Evolutionary conservation across 1,140 invertebrate species (phyloP).

Genomic region (Anthonomus grandis): DNA sequence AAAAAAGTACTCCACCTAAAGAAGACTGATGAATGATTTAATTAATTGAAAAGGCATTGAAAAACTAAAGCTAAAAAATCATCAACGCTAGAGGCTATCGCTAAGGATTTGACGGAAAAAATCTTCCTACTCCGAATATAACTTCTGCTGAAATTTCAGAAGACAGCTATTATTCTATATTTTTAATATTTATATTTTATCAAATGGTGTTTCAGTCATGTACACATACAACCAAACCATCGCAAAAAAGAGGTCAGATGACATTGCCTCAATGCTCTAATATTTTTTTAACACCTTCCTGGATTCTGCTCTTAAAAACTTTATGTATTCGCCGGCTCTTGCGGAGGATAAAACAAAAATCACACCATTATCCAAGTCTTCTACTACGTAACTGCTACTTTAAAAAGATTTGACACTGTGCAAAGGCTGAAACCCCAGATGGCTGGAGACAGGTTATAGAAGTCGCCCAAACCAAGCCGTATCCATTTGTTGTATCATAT

Average conservation of each 20-base stretch:
- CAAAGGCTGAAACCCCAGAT: neutral
- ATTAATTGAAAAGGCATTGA: no score
- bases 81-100: neutral
- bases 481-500: slow-evolving; percentile 1
- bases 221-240: neutral
- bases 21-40: neutral
- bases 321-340: neutral
- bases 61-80: neutral
- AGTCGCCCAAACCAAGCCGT: neutral
- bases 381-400: neutral
- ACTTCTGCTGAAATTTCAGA: no score
- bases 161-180: neutral
- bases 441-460: neutral
- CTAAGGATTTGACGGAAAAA: neutral
- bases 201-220: neutral
- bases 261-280: neutral
- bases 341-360: neutral
- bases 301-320: neutral
- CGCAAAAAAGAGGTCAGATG: no score
- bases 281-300: neutral
- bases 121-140: neutral
- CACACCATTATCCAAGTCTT: neutral
- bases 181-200: neutral
- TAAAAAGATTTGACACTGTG: neutral
- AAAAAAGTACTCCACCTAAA: neutral